Base-by-base conservation (phyloP, 2,888 invertebrate species). In the Euproctis similis region DNA sequence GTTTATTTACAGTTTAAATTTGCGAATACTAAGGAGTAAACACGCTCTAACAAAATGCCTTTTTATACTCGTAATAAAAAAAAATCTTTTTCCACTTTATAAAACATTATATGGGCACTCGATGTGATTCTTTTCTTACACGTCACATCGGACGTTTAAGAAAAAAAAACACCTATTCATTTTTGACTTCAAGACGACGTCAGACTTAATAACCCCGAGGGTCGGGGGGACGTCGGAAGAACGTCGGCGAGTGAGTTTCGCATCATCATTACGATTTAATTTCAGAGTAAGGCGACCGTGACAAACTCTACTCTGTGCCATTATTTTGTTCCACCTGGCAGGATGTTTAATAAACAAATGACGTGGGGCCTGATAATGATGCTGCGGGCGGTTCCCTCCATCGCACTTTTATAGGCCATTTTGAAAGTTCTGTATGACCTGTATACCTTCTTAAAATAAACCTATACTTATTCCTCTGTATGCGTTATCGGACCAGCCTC, bases 291-390 rank as follows among this genome's bases (percentile, higher is more conserved):
- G 74, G 70, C 72, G 73, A 59, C 69, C 74, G 66, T 73, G 77
- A 76, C 80, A 75, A 78, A 76, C 76, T 77, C 80, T 71, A 62
- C 65, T 59, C n/a, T n/a, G 51, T 57, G 60, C 77, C 75, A 81
- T 82, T 82, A 81, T 80, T 72, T 67, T 64, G 73, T 80, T 78
- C 77, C 74, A 75, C 76, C 77, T 77, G 70, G 65, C 65, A 71
- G 76, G 74, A 72, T 76, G 78, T 76, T 81, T 81, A 75, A 78
- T 80, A 80, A 80, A 80, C 81, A 80, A 80, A 81, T 80, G 80
- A 80, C 71, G 75, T 73, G 71, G 70, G 73, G 61, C 63, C 56
- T 62, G 60, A 65, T 73, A 74, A 80, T 74, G 77, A 73, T 65
- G 70, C 59, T 58, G 61, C 58, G 63, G 57, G 61, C 52, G 55